A percentile compares a stretch with the other conserved stretches of the same genome.
Evolutionary conservation across 2,113 vertebrate genomes (phyloP).

Genomic region (Pterophyllum scalare): DNA sequence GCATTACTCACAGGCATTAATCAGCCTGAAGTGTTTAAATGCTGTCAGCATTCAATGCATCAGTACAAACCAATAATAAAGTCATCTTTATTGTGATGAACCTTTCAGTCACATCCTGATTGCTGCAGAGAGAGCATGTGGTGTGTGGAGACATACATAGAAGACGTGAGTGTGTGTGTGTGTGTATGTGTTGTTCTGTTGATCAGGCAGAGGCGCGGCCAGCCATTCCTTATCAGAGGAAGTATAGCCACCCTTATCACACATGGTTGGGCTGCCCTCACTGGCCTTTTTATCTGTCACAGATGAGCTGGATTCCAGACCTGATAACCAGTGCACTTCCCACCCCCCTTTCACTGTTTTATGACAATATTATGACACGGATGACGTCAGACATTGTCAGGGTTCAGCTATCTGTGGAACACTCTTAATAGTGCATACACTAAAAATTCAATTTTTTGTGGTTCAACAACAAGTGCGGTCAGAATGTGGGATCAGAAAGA

Average conservation of each 20-base stretch:
- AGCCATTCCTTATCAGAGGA: constrained; percentile 72
- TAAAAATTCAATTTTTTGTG: neutral
- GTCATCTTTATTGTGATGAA: neutral
- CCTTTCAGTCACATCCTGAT: constrained; percentile 41
- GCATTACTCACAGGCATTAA: neutral
- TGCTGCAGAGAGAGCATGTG: neutral
- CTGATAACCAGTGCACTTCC: constrained; percentile 34
- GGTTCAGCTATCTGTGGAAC: neutral
- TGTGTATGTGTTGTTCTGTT: constrained; percentile 50
- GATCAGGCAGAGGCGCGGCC: constrained; percentile 60
- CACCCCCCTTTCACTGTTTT: constrained; percentile 35
- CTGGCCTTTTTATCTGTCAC: constrained; percentile 66
- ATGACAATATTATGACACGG: constrained; percentile 29
- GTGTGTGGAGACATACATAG: neutral
- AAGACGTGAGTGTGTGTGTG: neutral
- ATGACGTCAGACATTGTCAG: constrained; percentile 1
- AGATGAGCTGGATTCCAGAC: constrained; percentile 64
- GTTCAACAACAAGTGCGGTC: neutral
- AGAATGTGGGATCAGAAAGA: neutral
- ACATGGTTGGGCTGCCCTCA: constrained; percentile 62
- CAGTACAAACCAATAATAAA: constrained; percentile 5
- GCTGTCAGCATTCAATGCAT: neutral
- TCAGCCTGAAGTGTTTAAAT: neutral
- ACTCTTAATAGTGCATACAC: neutral
- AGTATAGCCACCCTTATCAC: constrained; percentile 68